Conservation (phyloP, 2,113 vertebrate genomes). For the Balaeniceps rex region DNA sequence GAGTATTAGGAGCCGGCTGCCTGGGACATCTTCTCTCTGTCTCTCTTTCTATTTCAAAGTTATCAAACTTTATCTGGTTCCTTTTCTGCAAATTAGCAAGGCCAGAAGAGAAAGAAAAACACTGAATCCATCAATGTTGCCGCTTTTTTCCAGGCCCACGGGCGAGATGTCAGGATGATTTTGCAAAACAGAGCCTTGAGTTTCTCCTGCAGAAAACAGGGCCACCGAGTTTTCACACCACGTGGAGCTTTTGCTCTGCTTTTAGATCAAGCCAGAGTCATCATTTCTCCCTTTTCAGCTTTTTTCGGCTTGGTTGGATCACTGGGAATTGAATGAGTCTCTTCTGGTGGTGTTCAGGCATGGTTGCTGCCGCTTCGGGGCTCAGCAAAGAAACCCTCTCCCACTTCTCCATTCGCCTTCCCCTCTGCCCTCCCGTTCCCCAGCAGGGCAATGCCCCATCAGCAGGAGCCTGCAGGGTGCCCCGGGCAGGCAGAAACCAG, state of each 20-base stretch:
- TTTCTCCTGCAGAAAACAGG: background rate
- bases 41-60: background rate
- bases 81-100: background rate
- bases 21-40: background rate
- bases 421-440: background rate
- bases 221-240: background rate
- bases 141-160: background rate
- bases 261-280: background rate
- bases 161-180: background rate
- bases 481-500: background rate
- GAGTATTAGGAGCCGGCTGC: background rate
- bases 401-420: background rate
- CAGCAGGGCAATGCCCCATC: background rate
- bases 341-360: background rate
- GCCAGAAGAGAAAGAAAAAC: background rate
- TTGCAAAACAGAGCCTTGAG: background rate
- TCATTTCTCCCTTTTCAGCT: background rate
- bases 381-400: background rate
- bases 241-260: background rate
- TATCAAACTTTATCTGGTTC: slow-evolving; percentile 40
- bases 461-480: background rate
- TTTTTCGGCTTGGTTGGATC: background rate
- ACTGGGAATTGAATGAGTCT: background rate
- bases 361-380: background rate
- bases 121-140: background rate